These are phyloP conservation scores for Naja naja DNA, from an alignment of 2,113 vertebrate species.

Conservation along the genomic window DNA sequence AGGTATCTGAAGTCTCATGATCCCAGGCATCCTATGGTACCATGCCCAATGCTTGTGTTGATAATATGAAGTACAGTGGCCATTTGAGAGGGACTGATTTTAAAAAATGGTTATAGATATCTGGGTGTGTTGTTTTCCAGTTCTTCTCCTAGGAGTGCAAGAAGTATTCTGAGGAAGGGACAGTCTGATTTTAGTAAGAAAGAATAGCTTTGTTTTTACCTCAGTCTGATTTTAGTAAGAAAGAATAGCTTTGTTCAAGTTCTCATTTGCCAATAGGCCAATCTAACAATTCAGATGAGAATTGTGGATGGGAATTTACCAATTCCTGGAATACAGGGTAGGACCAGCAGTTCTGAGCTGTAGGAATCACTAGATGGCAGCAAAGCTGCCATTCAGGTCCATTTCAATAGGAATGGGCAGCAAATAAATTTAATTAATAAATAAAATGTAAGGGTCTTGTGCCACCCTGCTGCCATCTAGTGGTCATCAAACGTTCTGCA, in stretches of 20 bases:
- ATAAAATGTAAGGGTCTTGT: background rate
- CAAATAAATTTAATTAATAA: no score
- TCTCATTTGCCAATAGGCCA: background rate
- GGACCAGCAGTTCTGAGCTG: background rate
- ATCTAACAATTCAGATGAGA: background rate
- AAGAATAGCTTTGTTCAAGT: background rate
- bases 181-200: background rate
- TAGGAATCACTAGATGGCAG: background rate
- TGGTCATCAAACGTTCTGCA: background rate
- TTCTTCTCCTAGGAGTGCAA: background rate
- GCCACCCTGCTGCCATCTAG: background rate
- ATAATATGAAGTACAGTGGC: no score
- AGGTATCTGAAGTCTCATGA: slow-evolving; percentile 56
- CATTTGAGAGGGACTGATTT: background rate
- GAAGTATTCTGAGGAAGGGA: background rate
- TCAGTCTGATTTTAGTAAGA: background rate
- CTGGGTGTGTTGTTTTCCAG: background rate
- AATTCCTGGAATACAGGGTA: background rate
- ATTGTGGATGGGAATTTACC: background rate
- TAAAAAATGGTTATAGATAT: background rate
- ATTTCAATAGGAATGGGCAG: no score
- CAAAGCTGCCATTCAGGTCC: background rate
- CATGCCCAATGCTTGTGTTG: background rate
- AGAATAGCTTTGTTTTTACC: background rate
- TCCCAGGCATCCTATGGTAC: background rate